Percentiles rank a stretch among this genome's conserved stretches.
phyloP scores from a whole-genome alignment of 1,140 invertebrate species.

The Drosophila orena region DNA sequence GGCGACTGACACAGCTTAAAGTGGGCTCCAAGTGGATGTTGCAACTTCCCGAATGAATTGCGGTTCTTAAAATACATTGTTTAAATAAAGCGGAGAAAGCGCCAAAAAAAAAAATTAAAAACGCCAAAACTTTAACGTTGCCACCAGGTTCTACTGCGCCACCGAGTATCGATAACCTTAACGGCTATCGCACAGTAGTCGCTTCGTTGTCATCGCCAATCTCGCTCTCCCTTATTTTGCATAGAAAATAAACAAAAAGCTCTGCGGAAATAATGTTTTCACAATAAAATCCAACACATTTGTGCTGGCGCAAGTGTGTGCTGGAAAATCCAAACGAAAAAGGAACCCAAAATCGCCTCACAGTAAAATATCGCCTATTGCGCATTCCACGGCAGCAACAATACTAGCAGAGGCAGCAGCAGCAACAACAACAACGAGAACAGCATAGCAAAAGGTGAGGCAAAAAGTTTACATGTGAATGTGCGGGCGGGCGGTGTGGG shows the following conservation, averaged over 20 bases:
- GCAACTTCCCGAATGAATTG: constrained; percentile 12
- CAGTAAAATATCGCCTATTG: constrained; percentile 58
- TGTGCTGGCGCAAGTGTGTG: constrained; percentile 70
- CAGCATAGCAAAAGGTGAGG: constrained; percentile 64
- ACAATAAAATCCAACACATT: constrained; percentile 60
- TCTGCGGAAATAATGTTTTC: constrained; percentile 58
- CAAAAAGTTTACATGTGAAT: constrained; percentile 55
- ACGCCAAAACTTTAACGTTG: background rate
- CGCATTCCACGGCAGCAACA: constrained; percentile 64
- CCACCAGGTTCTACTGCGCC: background rate
- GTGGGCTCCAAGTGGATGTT: background rate
- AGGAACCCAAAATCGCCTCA: constrained; percentile 27
- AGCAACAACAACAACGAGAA: constrained; percentile 54
- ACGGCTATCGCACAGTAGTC: constrained; percentile 4
- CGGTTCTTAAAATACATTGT: background rate
- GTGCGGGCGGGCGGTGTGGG: constrained; percentile 37
- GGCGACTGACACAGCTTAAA: constrained; percentile 15
- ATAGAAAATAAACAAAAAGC: constrained; percentile 69
- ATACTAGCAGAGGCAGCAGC: constrained; percentile 13
- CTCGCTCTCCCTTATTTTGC: constrained; percentile 39
- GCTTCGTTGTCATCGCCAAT: constrained; percentile 13
- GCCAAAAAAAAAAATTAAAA: background rate
- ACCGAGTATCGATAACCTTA: background rate
- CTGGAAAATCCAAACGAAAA: constrained; percentile 8
- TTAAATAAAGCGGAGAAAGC: background rate